phyloP scores from a whole-genome alignment of 2,797 vertebrate genomes.

The Amazonetta brasiliensis region DNA sequence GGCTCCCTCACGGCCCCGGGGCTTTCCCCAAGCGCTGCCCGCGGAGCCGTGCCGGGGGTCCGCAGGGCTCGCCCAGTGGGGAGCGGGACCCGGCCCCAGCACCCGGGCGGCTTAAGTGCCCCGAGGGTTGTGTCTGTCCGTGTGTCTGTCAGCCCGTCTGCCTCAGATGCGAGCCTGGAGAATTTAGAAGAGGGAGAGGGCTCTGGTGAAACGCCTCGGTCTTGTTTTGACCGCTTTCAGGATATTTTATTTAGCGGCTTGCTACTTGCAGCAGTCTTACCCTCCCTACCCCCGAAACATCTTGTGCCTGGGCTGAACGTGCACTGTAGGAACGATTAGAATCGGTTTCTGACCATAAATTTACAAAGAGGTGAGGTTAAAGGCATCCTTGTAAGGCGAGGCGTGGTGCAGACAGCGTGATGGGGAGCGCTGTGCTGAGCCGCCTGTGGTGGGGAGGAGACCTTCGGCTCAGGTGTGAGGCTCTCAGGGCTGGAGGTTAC shows the following conservation, averaged over 20 bases:
- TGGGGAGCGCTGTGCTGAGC: not conserved
- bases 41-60: not conserved
- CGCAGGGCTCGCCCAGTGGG: not conserved
- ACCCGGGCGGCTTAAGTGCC: not conserved
- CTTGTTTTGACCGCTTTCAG: not conserved
- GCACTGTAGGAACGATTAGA: not conserved
- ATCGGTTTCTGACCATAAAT: not conserved
- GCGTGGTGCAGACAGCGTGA: accelerated
- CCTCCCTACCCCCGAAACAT: not conserved
- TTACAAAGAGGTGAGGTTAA: not conserved
- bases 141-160: not conserved
- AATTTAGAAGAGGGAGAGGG: not conserved
- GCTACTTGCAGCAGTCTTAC: not conserved
- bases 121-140: not conserved
- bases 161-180: not conserved
- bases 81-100: too few relatives aligned
- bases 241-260: not conserved
- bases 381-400: not conserved
- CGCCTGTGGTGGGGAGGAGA: not conserved
- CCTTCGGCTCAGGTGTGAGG: not conserved
- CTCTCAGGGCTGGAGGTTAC: not conserved
- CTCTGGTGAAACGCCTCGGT: not conserved
- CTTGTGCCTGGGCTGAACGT: not conserved
- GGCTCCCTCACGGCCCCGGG: too few relatives aligned
- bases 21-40: not conserved